Base-by-base conservation (phyloP, 2,113 vertebrate genomes). In the Eptesicus fuscus region DNA sequence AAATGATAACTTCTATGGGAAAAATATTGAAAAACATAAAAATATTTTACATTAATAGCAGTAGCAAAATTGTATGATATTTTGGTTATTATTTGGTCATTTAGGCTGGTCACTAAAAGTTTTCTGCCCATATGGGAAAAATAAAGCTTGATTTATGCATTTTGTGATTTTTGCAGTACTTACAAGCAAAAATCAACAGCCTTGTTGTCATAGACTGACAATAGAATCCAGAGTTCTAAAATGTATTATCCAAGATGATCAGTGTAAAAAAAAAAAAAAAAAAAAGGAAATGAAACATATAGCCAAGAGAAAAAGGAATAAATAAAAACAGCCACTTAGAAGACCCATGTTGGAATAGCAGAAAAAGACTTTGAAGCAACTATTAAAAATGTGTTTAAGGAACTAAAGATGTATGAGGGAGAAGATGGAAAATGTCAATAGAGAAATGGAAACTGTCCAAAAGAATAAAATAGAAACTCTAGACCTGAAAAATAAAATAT, bases 241-340 rank as follows among this genome's bases (percentile, higher is more conserved):
- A 65, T 65, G 9, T 65, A 4, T 76, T n/a, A 65, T 49, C 12
- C 7, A 37, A 13, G 11, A 32, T 65, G 40, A 30, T 77, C 47
- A 76, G 35, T 88, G 63, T 59, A 76, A 40, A 96, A 74, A 28
- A 53, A 53, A 53, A 28, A 53, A 53, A 53, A 51, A 51, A 51
- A 53, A 25, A 14, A 37, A 53, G 37, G n/a, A 89, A 80, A 92
- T 51, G 44, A 73, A 84, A 56, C 32, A 90, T 14, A 37, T 13
- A 93, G 65, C 61, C 35, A 93, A 95, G 71, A 88, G 92, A 71
- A 77, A 89, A 82, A 93, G 44, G 6, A 82, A 32, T 94, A 63
- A 63, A 47, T 92, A 70, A 69, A 96, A 96, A 49, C 6, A 92
- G 84, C 80, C 12, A 4, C 32, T 32, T 61, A 63, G 65, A 67